These are phyloP conservation scores for Lasaia peninsularis DNA, from an alignment of 1,140 invertebrate species.

Conservation along the genomic window DNA sequence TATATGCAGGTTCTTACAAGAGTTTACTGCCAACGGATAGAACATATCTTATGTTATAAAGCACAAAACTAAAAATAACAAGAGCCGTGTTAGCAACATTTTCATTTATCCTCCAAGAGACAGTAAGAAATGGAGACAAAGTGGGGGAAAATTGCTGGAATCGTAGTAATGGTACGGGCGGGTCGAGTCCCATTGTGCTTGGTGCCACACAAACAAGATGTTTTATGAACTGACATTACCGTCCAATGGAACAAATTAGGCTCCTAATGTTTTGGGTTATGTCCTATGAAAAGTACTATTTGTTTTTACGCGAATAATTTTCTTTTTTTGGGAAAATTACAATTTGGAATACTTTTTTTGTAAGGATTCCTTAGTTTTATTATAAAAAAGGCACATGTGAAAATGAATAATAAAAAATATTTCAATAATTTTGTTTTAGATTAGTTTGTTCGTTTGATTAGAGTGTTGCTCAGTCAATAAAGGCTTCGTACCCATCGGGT, in stretches of 20 bases:
- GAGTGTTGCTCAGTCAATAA: no score
- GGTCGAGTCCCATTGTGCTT: slow-evolving; percentile 44
- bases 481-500: no score
- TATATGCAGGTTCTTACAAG: no score
- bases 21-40: no score
- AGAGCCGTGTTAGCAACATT: slow-evolving; percentile 34
- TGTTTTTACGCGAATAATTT: background rate
- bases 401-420: no score
- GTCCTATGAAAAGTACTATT: slow-evolving; percentile 24
- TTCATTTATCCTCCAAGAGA: slow-evolving; percentile 35
- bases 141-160: slow-evolving; percentile 47
- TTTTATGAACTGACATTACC: slow-evolving; percentile 63
- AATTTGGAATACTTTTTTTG: background rate
- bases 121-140: slow-evolving; percentile 54
- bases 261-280: slow-evolving; percentile 44
- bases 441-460: no score
- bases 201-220: slow-evolving; percentile 54
- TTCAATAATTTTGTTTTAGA: no score
- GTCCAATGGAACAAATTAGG: slow-evolving; percentile 54
- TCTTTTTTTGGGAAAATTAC: background rate
- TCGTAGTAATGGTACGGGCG: slow-evolving; percentile 34
- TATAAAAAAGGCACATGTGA: no score
- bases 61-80: slow-evolving; percentile 42
- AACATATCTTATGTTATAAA: slow-evolving; percentile 21
- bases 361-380: no score